Conservation (phyloP, 2,888 invertebrate species). For the Scaptomyza polygonia region DNA sequence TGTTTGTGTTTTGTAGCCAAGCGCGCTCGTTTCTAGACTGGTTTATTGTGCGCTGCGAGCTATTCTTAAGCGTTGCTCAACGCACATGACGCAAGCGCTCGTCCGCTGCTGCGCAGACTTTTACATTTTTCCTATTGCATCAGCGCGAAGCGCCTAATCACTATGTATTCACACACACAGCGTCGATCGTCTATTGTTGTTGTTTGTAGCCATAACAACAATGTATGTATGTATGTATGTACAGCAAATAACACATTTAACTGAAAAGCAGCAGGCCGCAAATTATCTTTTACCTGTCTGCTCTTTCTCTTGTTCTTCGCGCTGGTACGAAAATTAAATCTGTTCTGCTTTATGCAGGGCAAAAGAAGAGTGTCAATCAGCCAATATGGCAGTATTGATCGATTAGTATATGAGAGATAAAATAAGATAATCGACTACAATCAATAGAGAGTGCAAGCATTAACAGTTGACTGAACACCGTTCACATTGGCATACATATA, state of each 20-base stretch:
- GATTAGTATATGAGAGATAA: constrained; percentile 1
- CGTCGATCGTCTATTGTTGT: constrained; percentile 32
- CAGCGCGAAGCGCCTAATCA: constrained; percentile 43
- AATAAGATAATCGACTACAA: not conserved
- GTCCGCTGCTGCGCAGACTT: constrained; percentile 61
- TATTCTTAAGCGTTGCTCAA: constrained; percentile 56
- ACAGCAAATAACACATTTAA: constrained; percentile 43
- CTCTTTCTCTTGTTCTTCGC: constrained; percentile 17
- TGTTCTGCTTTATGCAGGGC: not conserved
- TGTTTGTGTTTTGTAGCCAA: constrained; percentile 46
- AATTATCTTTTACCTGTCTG: constrained; percentile 38
- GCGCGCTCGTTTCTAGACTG: constrained; percentile 71
- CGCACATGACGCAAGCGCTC: constrained; percentile 77
- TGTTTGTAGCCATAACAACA: constrained; percentile 54
- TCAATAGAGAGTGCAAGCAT: not conserved
- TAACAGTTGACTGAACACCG: constrained; percentile 2
- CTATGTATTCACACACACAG: not conserved
- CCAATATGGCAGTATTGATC: constrained; percentile 15
- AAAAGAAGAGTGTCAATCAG: constrained; percentile 6
- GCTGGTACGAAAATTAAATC: not conserved
- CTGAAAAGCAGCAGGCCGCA: constrained; percentile 34
- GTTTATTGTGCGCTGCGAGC: constrained; percentile 60
- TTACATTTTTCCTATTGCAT: constrained; percentile 75
- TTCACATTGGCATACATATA: not conserved
- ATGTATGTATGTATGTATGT: constrained; percentile 19